These are phyloP conservation scores for Pelosia muscerda DNA, from an alignment of 2,888 invertebrate genomes.

Conservation along the genomic window DNA sequence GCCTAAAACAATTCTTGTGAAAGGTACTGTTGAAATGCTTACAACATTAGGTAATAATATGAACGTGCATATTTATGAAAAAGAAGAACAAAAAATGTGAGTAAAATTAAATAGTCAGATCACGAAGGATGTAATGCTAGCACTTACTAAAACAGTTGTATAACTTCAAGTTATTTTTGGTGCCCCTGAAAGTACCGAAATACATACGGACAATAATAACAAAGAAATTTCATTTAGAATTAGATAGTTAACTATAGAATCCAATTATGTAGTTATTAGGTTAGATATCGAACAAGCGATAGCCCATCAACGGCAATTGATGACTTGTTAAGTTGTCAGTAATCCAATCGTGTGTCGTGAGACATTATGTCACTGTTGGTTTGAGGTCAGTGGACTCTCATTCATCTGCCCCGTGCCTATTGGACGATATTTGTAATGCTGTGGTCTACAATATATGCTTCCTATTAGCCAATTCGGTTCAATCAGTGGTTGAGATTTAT, in stretches of 20 bases:
- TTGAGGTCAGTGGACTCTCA: conserved; percentile 67
- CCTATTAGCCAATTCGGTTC: conserved; percentile 61
- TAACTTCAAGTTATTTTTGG: conserved; percentile 37
- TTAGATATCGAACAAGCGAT: conserved; percentile 41
- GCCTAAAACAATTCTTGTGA: not conserved
- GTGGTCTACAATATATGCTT: conserved; percentile 52
- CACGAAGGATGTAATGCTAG: not conserved
- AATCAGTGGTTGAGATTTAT: conserved; percentile 50
- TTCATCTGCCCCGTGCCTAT: conserved; percentile 53
- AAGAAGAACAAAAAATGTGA: not conserved
- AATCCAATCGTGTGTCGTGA: conserved; percentile 64
- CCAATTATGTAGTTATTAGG: conserved; percentile 56
- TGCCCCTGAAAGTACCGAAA: conserved; percentile 45
- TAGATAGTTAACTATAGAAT: conserved; percentile 52
- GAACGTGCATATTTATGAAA: conserved; percentile 2
- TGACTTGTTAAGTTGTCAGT: conserved; percentile 69
- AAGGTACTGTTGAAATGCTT: not conserved
- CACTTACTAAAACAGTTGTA: conserved; percentile 28
- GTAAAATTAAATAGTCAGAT: not conserved
- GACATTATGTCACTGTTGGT: conserved; percentile 66
- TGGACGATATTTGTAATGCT: conserved; percentile 57
- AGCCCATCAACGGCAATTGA: conserved; percentile 59
- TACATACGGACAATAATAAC: conserved; percentile 35
- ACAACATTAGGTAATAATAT: not conserved
- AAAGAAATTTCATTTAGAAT: conserved; percentile 41